A percentile compares a stretch with the other conserved stretches of the same genome.
phyloP scores from a whole-genome alignment of 2,888 invertebrate species.

The Scaptomyza polygonia region DNA sequence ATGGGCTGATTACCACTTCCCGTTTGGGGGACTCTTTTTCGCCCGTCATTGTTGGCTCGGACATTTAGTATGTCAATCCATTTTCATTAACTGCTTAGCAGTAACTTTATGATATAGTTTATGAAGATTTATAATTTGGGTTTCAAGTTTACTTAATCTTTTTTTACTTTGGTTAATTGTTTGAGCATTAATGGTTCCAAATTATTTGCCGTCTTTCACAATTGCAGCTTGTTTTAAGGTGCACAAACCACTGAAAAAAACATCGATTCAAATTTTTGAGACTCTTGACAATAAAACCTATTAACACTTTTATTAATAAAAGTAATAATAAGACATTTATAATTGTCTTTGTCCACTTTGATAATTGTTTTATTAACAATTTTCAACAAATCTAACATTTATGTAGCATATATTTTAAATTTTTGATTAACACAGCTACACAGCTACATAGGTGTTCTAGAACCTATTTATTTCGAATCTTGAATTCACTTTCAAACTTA shows the following conservation, averaged over 20 bases:
- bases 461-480: background rate
- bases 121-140: background rate
- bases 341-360: no score
- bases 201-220: background rate
- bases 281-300: background rate
- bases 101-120: background rate
- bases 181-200: background rate
- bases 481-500: conserved; percentile 12
- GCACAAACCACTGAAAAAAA: background rate
- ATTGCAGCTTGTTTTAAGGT: background rate
- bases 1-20: conserved; percentile 72
- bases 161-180: background rate
- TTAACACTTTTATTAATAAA: no score
- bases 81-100: conserved; percentile 10
- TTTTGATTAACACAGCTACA: background rate
- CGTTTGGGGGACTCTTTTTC: conserved; percentile 76
- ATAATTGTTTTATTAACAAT: background rate
- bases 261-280: background rate
- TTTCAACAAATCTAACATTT: background rate
- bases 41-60: conserved; percentile 17
- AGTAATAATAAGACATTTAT: no score
- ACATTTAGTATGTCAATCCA: conserved; percentile 9
- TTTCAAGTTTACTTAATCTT: background rate
- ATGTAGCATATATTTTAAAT: background rate
- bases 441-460: background rate